phyloP scores from a whole-genome alignment of 2,797 vertebrate genomes.

The Tarsius wallacei region DNA sequence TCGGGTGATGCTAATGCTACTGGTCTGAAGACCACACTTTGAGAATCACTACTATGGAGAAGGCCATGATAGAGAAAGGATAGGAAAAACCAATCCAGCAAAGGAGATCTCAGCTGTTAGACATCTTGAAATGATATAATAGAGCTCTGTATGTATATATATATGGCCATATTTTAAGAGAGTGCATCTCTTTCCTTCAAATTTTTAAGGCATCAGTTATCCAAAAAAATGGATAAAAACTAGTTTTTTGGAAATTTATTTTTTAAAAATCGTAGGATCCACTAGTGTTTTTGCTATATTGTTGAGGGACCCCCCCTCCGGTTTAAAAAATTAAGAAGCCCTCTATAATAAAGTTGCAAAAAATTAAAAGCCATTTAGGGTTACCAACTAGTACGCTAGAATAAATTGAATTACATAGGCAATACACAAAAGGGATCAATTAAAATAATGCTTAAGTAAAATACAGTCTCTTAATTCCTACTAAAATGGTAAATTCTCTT shows the following conservation, averaged over 20 bases:
- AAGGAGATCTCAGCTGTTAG: not conserved
- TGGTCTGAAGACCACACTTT: not conserved
- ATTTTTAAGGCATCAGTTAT: not conserved
- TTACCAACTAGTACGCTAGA: not conserved
- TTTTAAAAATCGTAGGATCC: not conserved
- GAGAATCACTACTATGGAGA: not conserved
- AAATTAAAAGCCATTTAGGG: not conserved
- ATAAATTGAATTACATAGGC: not conserved
- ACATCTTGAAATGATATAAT: not conserved
- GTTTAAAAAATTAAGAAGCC: not conserved
- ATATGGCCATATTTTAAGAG: not conserved
- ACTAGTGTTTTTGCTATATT: not conserved
- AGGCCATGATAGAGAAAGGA: not conserved
- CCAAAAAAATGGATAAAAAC: not conserved
- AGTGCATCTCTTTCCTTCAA: not conserved
- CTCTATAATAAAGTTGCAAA: not conserved
- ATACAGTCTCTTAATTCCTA: conserved; percentile 18
- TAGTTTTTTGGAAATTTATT: not conserved
- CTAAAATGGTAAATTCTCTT: not conserved
- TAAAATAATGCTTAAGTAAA: not conserved
- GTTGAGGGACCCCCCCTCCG: not conserved
- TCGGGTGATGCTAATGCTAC: not conserved
- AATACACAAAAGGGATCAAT: not conserved
- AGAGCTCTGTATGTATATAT: not conserved
- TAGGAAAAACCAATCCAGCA: not conserved